Conservation (phyloP, 1,140 invertebrate genomes). For the Drosophila rufa region DNA sequence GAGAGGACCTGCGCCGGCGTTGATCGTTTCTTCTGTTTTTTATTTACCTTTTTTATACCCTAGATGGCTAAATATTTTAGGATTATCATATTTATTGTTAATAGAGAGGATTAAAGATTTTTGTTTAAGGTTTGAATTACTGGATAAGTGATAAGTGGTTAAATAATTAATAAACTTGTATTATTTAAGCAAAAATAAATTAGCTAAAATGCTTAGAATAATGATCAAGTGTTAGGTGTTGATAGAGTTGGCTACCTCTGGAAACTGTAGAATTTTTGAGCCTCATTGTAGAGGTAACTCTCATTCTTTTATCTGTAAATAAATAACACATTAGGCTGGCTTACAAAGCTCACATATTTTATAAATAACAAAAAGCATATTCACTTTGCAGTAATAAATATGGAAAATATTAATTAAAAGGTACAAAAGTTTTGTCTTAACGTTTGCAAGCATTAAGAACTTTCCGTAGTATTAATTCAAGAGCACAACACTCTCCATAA, state of each 20-base stretch:
- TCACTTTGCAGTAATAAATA: neutral
- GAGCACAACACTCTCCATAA: too few species aligned
- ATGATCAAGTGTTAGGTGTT: neutral
- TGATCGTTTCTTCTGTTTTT: conserved; percentile 21
- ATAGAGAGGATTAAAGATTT: neutral
- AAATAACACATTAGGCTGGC: neutral
- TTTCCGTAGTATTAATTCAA: too few species aligned
- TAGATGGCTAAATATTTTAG: conserved; percentile 21
- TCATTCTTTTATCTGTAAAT: neutral
- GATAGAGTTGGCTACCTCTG: neutral
- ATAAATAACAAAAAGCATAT: too few species aligned
- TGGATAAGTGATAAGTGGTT: neutral
- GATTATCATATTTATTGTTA: conserved; percentile 39
- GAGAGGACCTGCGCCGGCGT: conserved; percentile 37
- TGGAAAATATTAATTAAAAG: neutral
- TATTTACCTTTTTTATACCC: conserved; percentile 9
- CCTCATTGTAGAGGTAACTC: neutral
- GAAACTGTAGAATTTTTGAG: neutral
- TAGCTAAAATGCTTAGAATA: neutral
- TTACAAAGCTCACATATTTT: too few species aligned
- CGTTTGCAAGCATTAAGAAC: too few species aligned
- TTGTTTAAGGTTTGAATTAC: neutral
- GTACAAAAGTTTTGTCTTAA: too few species aligned
- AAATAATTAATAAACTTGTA: neutral
- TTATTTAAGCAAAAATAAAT: neutral